Conservation (phyloP, 2,888 invertebrate genomes). For the Dynastes hyllus region DNA sequence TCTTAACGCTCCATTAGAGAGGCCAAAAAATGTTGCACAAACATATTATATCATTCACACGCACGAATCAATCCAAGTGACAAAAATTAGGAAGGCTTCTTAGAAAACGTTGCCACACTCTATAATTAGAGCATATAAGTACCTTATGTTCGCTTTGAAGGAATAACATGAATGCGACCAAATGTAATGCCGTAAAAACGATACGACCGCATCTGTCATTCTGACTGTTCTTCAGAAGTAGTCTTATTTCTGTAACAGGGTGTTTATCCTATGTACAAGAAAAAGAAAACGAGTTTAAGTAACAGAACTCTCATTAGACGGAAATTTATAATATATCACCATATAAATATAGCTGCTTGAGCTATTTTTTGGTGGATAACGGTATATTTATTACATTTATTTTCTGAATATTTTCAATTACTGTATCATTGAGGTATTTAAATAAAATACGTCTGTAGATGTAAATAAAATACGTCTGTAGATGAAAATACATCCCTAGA, state of each 20-base stretch:
- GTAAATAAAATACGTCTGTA: too few species aligned
- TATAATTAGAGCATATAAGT: conserved; percentile 38
- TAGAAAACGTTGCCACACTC: neutral
- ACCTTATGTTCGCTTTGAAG: conserved; percentile 16
- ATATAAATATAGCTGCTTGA: neutral
- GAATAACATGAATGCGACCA: conserved; percentile 27
- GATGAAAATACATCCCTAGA: too few species aligned
- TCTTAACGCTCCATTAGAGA: too few species aligned
- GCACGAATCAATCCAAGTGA: neutral
- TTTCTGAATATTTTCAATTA: neutral
- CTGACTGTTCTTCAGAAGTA: conserved; percentile 5
- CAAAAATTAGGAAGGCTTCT: conserved; percentile 13
- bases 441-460: too few species aligned
- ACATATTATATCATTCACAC: too few species aligned
- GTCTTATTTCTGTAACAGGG: conserved; percentile 36
- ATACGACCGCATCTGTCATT: conserved; percentile 35
- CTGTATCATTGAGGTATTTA: too few species aligned
- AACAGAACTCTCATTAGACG: conserved; percentile 31
- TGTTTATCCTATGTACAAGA: conserved; percentile 27
- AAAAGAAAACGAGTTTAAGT: conserved; percentile 28
- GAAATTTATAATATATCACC: conserved; percentile 23
- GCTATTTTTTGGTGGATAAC: neutral
- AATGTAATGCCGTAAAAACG: conserved; percentile 36
- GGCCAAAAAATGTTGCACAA: too few species aligned
- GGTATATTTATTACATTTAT: neutral